These are phyloP conservation scores for Morinoia aosen DNA, from an alignment of 2,888 invertebrate species.

Conservation along the genomic window DNA sequence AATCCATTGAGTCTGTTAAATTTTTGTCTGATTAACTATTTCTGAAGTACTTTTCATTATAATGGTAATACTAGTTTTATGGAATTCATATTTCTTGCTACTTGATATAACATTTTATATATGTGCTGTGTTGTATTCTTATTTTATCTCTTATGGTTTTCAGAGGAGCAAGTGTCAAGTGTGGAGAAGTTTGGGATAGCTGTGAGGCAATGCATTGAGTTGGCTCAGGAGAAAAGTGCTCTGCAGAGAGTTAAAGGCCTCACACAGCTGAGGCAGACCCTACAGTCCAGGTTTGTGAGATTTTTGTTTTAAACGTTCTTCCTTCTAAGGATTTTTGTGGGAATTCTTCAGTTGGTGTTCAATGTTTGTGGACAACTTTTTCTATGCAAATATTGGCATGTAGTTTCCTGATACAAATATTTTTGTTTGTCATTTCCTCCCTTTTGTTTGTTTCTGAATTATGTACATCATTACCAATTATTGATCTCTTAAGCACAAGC, in stretches of 20 bases:
- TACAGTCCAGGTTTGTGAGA: conserved; percentile 61
- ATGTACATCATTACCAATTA: neutral
- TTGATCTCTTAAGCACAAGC: neutral
- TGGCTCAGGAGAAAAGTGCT: conserved; percentile 62
- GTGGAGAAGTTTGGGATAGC: conserved; percentile 5
- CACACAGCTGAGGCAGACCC: conserved; percentile 58
- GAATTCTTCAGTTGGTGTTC: neutral
- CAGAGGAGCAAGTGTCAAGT: conserved; percentile 16
- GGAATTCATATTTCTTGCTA: neutral
- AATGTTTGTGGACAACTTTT: neutral
- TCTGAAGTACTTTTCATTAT: neutral
- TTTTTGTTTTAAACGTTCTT: too few relatives aligned
- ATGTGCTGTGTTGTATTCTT: neutral
- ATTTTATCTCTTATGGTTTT: neutral
- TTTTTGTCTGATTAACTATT: neutral
- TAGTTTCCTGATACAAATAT: neutral
- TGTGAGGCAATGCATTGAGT: conserved; percentile 55
- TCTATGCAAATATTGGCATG: neutral
- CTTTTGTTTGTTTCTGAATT: neutral
- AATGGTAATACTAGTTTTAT: neutral
- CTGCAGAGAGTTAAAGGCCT: conserved; percentile 63
- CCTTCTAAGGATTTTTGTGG: too few relatives aligned
- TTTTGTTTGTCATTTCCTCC: neutral
- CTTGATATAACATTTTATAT: neutral
- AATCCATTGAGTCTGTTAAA: too few relatives aligned